Evolutionary conservation across 2,797 vertebrate species (phyloP).

Genomic region (Phataginus tricuspis): DNA sequence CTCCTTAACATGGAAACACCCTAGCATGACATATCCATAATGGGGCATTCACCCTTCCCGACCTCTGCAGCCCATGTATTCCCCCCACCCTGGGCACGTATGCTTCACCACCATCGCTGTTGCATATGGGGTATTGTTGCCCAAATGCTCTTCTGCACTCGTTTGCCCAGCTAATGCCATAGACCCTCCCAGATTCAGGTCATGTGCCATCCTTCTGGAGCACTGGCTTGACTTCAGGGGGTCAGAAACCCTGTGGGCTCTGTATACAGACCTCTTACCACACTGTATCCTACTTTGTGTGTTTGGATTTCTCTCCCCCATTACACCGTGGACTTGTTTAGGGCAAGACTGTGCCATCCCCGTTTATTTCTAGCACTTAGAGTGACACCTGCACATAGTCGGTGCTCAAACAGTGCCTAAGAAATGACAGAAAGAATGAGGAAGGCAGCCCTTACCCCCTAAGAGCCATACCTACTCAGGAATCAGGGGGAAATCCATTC

Average conservation of each 20-base stretch:
- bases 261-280: rapidly evolving
- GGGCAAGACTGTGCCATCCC: background rate
- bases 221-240: background rate
- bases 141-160: background rate
- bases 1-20: rapidly evolving
- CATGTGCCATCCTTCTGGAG: background rate
- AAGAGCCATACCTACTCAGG: background rate
- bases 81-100: rapidly evolving
- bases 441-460: background rate
- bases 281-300: background rate
- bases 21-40: rapidly evolving
- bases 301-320: background rate
- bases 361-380: background rate
- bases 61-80: background rate
- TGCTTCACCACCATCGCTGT: rapidly evolving
- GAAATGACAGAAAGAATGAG: background rate
- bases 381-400: too few species aligned
- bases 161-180: background rate
- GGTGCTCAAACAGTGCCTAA: background rate
- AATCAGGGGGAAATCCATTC: background rate
- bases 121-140: background rate
- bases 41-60: too few species aligned
- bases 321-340: background rate
- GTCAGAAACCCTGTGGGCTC: background rate
- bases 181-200: background rate